These are phyloP conservation scores for Paramisgurnus dabryanus DNA, from an alignment of 2,113 vertebrate species.

Conservation along the genomic window DNA sequence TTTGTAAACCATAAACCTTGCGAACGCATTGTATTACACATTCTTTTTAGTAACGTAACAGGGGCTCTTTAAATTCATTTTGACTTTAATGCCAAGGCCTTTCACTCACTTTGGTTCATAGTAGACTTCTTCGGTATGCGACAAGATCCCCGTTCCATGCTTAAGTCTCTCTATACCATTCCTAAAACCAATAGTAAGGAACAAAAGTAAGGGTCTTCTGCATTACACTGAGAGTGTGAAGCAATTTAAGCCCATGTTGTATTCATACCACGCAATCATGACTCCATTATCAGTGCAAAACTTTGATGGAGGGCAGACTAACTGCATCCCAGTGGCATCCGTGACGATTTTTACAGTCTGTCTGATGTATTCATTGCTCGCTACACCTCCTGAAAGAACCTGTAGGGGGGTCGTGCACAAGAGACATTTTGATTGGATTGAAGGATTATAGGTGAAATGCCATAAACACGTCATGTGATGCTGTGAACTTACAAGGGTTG, in stretches of 20 bases:
- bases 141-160: constrained; percentile 80
- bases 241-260: neutral
- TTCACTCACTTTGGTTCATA: constrained; percentile 87
- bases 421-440: neutral
- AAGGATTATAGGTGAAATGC: neutral
- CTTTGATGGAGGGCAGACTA: constrained; percentile 86
- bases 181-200: constrained; percentile 70
- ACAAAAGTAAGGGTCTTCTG: neutral
- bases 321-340: constrained; percentile 74
- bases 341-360: constrained; percentile 77
- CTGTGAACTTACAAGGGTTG: constrained; percentile 80
- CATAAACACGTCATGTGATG: neutral
- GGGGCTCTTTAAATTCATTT: neutral
- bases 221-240: neutral
- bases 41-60: too few species aligned
- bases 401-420: constrained; percentile 52
- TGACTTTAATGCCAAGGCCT: neutral
- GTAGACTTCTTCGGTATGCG: constrained; percentile 69
- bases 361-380: constrained; percentile 90
- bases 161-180: constrained; percentile 89
- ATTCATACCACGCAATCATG: constrained; percentile 98
- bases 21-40: too few species aligned
- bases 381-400: constrained; percentile 94
- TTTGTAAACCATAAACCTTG: too few species aligned
- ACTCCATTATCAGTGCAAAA: constrained; percentile 95